Conservation (phyloP, 2,888 invertebrate genomes). For the Calameuta idolon region DNA sequence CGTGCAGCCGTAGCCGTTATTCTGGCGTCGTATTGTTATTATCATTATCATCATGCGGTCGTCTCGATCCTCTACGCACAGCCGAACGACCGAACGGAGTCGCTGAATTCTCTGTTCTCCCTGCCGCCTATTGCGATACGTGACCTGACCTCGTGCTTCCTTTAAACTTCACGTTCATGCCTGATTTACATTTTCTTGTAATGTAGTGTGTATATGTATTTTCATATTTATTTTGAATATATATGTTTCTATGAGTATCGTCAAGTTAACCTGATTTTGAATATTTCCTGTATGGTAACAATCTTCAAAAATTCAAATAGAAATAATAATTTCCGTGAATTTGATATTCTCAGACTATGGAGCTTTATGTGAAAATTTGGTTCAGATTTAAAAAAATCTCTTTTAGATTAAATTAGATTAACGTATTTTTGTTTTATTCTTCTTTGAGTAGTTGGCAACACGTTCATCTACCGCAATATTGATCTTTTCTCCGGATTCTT, state of each 20-base stretch:
- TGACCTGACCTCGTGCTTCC: neutral
- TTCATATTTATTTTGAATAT: too few relatives aligned
- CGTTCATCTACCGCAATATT: neutral
- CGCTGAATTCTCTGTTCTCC: neutral
- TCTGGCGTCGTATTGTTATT: neutral
- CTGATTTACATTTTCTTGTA: neutral
- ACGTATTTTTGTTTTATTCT: neutral
- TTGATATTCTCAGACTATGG: neutral
- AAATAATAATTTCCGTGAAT: neutral
- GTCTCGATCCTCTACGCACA: neutral
- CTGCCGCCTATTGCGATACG: neutral
- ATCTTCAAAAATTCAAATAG: neutral
- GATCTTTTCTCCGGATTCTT: neutral
- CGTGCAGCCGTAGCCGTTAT: neutral
- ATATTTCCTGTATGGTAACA: neutral
- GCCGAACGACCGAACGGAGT: neutral
- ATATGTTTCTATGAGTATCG: neutral
- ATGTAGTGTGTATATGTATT: neutral
- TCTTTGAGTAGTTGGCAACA: neutral
- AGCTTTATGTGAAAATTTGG: neutral
- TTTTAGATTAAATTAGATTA: neutral
- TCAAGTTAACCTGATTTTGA: neutral
- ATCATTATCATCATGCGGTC: neutral
- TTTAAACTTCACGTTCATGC: neutral
- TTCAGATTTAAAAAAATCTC: neutral